phyloP scores from a whole-genome alignment of 2,797 vertebrate species.

The Hypotaenidia okinawae region DNA sequence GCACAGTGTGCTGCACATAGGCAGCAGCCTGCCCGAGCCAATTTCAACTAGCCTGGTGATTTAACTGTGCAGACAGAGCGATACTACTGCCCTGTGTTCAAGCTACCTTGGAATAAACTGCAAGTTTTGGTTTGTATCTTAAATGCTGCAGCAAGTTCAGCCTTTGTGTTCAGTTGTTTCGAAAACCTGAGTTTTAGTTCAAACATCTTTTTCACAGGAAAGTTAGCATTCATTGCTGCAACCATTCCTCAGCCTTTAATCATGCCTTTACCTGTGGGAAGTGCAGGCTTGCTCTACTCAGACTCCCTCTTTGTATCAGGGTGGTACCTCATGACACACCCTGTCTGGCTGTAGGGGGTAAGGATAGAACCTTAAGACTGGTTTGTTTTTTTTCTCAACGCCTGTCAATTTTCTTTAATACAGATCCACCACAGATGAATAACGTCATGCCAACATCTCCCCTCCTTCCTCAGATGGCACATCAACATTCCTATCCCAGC shows the following conservation, averaged over 20 bases:
- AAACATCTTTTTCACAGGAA: not conserved
- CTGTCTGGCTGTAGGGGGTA: not conserved
- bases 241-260: not conserved
- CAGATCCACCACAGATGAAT: slow-evolving; percentile 93
- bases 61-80: not conserved
- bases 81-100: not conserved
- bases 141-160: not conserved
- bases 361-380: not conserved
- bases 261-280: not conserved
- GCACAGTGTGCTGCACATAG: not conserved
- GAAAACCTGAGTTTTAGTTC: not conserved
- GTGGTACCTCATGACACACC: not conserved
- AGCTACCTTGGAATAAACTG: not conserved
- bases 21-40: not conserved
- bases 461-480: slow-evolving; percentile 88
- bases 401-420: slow-evolving; percentile 35
- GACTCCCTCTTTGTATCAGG: not conserved
- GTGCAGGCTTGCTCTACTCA: not conserved
- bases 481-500: slow-evolving; percentile 90
- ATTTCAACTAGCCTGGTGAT: not conserved
- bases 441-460: slow-evolving; percentile 87
- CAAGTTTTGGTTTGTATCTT: not conserved
- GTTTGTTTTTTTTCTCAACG: not conserved
- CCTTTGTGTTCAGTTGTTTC: not conserved
- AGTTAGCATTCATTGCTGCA: not conserved